Percentiles rank a stretch among this genome's conserved stretches.
Conservation (phyloP, 2,797 vertebrate species). For the Selene dorsalis region DNA sequence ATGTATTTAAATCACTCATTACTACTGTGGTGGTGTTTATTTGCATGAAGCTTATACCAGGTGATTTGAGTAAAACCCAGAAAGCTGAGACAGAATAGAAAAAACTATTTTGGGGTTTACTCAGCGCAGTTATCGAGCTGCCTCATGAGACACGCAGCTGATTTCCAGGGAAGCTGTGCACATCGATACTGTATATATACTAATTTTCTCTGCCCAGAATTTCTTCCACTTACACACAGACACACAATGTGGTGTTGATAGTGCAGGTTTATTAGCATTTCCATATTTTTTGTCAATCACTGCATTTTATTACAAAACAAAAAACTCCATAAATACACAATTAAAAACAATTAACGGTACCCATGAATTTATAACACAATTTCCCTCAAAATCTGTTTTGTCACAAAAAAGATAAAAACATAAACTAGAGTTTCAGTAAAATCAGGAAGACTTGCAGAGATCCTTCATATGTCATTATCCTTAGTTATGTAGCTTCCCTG, state of each 20-base stretch:
- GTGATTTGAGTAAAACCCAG: constrained; percentile 30
- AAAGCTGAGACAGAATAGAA: background rate
- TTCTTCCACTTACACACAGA: background rate
- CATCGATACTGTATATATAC: background rate
- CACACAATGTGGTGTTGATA: constrained; percentile 33
- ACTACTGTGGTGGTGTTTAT: background rate
- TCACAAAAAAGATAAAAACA: constrained; percentile 49
- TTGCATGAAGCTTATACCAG: background rate
- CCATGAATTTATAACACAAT: constrained; percentile 39
- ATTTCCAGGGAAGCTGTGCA: background rate
- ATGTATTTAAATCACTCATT: background rate
- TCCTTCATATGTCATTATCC: constrained; percentile 49
- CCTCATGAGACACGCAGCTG: background rate
- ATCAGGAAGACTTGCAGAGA: constrained; percentile 61
- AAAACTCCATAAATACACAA: constrained; percentile 55
- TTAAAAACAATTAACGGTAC: constrained; percentile 52
- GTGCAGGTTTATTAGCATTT: constrained; percentile 72
- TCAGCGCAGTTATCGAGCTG: background rate
- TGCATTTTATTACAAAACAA: constrained; percentile 63
- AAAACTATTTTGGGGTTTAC: background rate
- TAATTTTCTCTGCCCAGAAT: background rate
- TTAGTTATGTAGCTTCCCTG: constrained; percentile 18
- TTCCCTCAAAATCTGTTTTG: constrained; percentile 44
- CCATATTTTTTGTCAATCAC: constrained; percentile 35
- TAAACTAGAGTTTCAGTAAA: constrained; percentile 53